Conservation (phyloP, 2,797 vertebrate species). For the Lithobates sylvaticus region DNA sequence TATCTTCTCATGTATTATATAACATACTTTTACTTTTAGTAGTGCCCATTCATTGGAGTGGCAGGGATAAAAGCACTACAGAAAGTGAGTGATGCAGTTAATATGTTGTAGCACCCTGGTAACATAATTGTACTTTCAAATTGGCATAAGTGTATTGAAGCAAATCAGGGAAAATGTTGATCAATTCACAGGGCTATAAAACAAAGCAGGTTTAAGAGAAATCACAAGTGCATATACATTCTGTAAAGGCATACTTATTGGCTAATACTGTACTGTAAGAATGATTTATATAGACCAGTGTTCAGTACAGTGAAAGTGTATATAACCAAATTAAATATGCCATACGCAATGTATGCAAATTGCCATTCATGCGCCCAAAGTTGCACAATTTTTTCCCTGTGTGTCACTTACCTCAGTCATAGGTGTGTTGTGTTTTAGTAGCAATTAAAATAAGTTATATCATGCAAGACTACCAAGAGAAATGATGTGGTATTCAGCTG, state of each 20-base stretch:
- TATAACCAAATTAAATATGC: neutral
- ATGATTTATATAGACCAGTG: neutral
- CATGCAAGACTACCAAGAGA: neutral
- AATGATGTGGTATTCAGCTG: neutral
- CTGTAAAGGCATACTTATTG: neutral
- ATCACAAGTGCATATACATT: neutral
- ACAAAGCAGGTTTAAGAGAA: neutral
- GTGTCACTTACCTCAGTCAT: neutral
- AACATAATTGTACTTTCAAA: neutral
- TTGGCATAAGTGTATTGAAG: neutral
- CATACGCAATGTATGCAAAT: neutral
- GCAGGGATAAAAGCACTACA: neutral
- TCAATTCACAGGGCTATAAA: neutral
- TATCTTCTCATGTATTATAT: neutral
- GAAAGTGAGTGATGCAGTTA: neutral
- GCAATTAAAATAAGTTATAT: neutral
- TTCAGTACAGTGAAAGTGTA: neutral
- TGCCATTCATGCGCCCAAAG: neutral
- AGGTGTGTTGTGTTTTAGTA: slow-evolving; percentile 6
- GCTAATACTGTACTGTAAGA: neutral
- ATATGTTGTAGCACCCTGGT: neutral
- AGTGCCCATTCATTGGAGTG: neutral
- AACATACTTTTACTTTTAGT: slow-evolving; percentile 1
- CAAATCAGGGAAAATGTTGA: neutral
- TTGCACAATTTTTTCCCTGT: neutral